phyloP scores from a whole-genome alignment of 2,113 vertebrate species.

The Mormyrus iriodes region DNA sequence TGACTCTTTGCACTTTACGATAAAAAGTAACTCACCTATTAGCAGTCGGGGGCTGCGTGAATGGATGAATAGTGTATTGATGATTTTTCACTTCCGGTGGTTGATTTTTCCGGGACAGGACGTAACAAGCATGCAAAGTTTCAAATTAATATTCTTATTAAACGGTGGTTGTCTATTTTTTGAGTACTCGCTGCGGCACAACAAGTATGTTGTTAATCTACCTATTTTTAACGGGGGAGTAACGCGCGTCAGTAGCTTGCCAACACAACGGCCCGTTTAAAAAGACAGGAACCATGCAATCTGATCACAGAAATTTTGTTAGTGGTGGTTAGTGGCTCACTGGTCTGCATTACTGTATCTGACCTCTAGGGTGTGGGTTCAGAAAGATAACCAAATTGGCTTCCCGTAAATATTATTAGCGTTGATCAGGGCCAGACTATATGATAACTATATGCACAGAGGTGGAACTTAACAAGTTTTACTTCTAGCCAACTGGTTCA shows the following conservation, averaged over 20 bases:
- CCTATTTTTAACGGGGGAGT: background rate
- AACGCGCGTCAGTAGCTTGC: background rate
- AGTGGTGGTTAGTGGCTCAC: background rate
- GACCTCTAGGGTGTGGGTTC: background rate
- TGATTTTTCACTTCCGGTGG: background rate
- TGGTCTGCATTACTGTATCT: background rate
- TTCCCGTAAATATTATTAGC: too few relatives aligned
- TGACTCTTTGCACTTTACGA: background rate
- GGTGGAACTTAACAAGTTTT: too few relatives aligned
- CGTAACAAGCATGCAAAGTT: background rate
- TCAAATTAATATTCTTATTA: background rate
- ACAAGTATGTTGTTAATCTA: background rate
- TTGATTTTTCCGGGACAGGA: background rate
- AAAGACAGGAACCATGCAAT: background rate
- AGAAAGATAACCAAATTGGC: background rate
- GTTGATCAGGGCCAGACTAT: too few relatives aligned
- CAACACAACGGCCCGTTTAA: background rate
- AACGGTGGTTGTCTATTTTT: background rate
- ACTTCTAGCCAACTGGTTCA: too few relatives aligned
- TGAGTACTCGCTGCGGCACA: background rate
- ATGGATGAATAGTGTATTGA: background rate
- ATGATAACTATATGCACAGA: too few relatives aligned
- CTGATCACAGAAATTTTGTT: background rate
- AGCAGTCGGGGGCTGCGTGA: background rate
- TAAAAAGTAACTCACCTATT: background rate